Base-by-base conservation (phyloP, 2,113 vertebrate species). In the Epinephelus lanceolatus region DNA sequence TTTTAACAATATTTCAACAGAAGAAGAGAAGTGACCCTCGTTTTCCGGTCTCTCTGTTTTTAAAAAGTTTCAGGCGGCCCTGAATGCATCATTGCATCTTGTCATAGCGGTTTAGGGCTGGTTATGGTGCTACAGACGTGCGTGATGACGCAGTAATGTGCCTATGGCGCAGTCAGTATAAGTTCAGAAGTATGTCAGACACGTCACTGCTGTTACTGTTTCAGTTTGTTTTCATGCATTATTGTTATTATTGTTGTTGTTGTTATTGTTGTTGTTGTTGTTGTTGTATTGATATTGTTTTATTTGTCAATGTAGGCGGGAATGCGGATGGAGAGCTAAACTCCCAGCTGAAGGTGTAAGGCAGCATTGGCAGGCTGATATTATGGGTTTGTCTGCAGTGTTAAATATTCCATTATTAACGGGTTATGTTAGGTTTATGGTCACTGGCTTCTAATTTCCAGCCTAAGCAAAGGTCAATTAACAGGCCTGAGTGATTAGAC, bases 401-500 rank as follows among this genome's bases (percentile, higher is more conserved):
- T 84, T 80, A 10, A 18, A 73, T 84, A 71, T 79, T 45, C 11
- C 25, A 25, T 81, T 51, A 82, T 86, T 71, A 52, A 67, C 14
- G 15, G n/a, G 13, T 42, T 33, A 61, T 67, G 75, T 66, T 53
- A 56, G 45, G 49, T 83, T 75, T 71, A 71, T 76, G 45, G 18
- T 53, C 47, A 78, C 27, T 6, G 15, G 18, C 51, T 68, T 12
- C 51, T 82, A 53, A 45, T 80, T 88, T 74, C 37, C 60, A 61
- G 37, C 59, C 57, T 10, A 2, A 49, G 45, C 51, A 83, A 89
- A 81, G 66, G 81, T 86, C 84, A 84, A 5, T 75, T 62, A 85
- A 65, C 67, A 81, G 66, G 23, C 57, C 51, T 47, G 78, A 71
- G 37, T 57, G 69, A 76, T 75, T 25, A 37, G 3, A 47, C 7